Conservation (phyloP, 2,888 invertebrate species). For the Habroteleia sp. region DNA sequence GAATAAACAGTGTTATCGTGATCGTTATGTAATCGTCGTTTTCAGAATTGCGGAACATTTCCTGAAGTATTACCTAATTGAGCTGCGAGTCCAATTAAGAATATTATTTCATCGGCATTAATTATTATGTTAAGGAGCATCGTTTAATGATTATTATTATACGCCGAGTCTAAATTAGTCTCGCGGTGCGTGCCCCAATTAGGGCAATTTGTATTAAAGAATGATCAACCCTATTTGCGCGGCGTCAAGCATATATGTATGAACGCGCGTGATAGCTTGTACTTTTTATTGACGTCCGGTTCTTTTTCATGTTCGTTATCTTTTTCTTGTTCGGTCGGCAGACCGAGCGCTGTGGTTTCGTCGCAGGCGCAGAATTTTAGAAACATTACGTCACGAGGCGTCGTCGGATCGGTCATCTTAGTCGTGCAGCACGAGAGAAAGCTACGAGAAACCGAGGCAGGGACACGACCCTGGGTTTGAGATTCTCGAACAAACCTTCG, state of each 20-base stretch:
- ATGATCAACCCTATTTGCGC: slow-evolving; percentile 34
- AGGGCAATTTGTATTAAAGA: slow-evolving; percentile 46
- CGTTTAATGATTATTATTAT: slow-evolving; percentile 43
- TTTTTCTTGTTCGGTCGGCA: slow-evolving; percentile 6
- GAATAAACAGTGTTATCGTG: slow-evolving; percentile 2
- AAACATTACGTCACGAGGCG: slow-evolving; percentile 62
- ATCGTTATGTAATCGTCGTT: slow-evolving; percentile 25
- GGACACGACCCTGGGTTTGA: slow-evolving; percentile 63
- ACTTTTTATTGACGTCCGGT: slow-evolving; percentile 21
- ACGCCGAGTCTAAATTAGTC: slow-evolving; percentile 30
- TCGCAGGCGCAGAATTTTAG: slow-evolving; percentile 66
- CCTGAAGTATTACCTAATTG: slow-evolving; percentile 11
- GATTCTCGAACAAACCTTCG: slow-evolving; percentile 60
- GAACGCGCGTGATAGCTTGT: slow-evolving; percentile 10
- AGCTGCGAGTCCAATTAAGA: slow-evolving; percentile 24
- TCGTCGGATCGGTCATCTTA: slow-evolving; percentile 57
- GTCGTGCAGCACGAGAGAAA: slow-evolving; percentile 60
- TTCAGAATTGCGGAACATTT: slow-evolving; percentile 24
- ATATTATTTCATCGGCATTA: slow-evolving; percentile 45
- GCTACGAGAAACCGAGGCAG: slow-evolving; percentile 54
- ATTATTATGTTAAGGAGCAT: slow-evolving; percentile 48
- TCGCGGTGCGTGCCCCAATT: slow-evolving; percentile 53
- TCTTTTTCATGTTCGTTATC: slow-evolving; percentile 15
- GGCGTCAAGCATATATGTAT: slow-evolving; percentile 5
- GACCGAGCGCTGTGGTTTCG: slow-evolving; percentile 45